Conservation (phyloP, 1,140 invertebrate genomes). For the Drosophila teissieri region DNA sequence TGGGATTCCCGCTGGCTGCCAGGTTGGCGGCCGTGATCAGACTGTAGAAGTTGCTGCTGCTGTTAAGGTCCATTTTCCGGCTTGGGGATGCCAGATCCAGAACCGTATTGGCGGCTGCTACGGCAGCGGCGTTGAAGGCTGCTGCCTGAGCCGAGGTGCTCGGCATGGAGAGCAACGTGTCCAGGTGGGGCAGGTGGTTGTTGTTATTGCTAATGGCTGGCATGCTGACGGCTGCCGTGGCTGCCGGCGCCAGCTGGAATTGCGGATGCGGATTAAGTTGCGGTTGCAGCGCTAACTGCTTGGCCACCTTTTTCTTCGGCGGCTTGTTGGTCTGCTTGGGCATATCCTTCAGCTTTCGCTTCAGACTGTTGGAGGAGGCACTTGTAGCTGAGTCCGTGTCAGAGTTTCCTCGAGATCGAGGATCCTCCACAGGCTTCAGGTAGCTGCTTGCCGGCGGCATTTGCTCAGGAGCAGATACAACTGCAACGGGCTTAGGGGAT, state of each 20-base stretch:
- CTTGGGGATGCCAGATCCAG: constrained; percentile 60
- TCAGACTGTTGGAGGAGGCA: constrained; percentile 67
- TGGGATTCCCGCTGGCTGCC: constrained; percentile 27
- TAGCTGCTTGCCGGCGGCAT: constrained; percentile 43
- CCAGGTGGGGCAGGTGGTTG: constrained; percentile 35
- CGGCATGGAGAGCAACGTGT: constrained; percentile 51
- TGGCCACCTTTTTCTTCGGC: constrained; percentile 48
- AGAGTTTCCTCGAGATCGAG: constrained; percentile 70
- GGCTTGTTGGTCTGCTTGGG: constrained; percentile 29
- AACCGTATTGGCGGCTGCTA: constrained; percentile 39
- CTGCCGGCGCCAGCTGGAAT: constrained; percentile 42
- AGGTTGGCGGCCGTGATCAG: constrained; percentile 53
- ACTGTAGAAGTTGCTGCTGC: constrained; percentile 58
- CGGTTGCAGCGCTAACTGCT: constrained; percentile 19
- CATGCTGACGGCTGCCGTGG: constrained; percentile 25
- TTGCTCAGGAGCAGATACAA: constrained; percentile 20
- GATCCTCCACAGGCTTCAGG: constrained; percentile 65
- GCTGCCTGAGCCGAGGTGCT: constrained; percentile 71
- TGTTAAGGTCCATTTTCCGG: constrained; percentile 55
- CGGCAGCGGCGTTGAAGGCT: constrained; percentile 38
- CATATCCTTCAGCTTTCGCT: constrained; percentile 52
- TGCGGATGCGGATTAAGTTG: constrained; percentile 21
- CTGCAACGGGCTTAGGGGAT: background rate
- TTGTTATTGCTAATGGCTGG: constrained; percentile 25
- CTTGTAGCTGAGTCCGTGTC: constrained; percentile 81